These are phyloP conservation scores for Phasianus colchicus DNA, from an alignment of 2,113 vertebrate genomes.

Conservation along the genomic window DNA sequence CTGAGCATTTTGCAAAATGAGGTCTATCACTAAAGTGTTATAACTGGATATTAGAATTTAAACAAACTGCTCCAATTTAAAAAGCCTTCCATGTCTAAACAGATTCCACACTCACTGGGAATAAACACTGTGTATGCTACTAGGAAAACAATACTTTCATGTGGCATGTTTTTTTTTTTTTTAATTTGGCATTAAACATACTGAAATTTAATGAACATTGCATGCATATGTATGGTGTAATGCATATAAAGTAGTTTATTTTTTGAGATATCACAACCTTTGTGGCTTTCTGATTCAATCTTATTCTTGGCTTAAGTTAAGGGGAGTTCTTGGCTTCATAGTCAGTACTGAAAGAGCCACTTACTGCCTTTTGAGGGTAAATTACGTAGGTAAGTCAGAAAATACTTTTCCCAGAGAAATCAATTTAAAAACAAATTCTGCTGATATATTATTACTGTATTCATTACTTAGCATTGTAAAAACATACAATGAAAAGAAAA, in stretches of 20 bases:
- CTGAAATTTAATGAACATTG: background rate
- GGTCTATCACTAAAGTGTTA: background rate
- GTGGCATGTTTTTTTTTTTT: background rate
- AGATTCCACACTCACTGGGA: background rate
- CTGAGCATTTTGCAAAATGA: background rate
- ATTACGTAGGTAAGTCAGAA: background rate
- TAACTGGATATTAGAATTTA: background rate
- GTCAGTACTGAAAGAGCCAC: background rate
- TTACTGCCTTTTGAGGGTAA: too few relatives aligned
- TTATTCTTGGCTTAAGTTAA: background rate
- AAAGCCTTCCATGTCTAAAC: background rate
- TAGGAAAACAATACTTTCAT: background rate
- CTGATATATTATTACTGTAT: background rate
- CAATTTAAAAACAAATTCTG: background rate
- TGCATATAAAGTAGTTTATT: too few relatives aligned
- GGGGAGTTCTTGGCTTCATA: background rate
- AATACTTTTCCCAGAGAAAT: background rate
- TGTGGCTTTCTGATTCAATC: background rate
- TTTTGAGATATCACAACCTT: background rate
- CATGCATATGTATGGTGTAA: background rate
- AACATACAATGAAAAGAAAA: background rate
- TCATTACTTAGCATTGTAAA: background rate
- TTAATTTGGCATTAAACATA: background rate
- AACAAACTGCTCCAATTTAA: background rate
- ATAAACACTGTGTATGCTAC: background rate